Conservation (phyloP, 2,797 vertebrate genomes). For the Rhynchonycteris naso region DNA sequence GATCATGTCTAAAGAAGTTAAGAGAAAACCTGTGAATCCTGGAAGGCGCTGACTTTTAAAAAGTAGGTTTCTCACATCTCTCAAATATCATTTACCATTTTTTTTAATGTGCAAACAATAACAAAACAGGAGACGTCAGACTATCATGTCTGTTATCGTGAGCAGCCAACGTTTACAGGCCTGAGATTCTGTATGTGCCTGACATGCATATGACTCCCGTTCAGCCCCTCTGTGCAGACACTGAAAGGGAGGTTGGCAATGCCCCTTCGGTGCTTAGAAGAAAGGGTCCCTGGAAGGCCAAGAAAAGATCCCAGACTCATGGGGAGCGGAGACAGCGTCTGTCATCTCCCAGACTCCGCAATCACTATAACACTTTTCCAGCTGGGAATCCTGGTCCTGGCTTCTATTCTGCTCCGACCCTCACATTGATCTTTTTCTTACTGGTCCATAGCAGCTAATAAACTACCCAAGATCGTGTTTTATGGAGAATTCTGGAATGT, state of each 20-base stretch:
- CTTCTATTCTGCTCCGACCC: not conserved
- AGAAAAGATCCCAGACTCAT: not conserved
- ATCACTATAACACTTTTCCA: not conserved
- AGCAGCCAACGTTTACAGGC: not conserved
- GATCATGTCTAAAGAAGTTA: not conserved
- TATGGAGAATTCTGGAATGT: conserved; percentile 63
- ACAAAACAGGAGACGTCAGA: not conserved
- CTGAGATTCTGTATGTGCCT: not conserved
- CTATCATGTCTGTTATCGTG: not conserved
- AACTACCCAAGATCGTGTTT: conserved; percentile 56
- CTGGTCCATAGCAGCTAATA: not conserved
- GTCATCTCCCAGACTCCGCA: not conserved
- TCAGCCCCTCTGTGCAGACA: not conserved
- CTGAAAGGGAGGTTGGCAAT: not conserved
- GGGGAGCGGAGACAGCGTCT: not conserved
- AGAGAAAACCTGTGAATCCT: not conserved
- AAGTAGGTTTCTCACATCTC: not conserved
- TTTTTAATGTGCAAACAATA: not conserved
- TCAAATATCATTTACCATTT: conserved; percentile 3
- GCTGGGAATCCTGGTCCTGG: not conserved
- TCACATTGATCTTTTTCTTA: conserved; percentile 43
- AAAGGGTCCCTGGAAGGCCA: not conserved
- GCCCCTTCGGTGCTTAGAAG: not conserved
- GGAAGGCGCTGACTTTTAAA: not conserved
- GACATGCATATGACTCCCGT: not conserved